Evolutionary conservation across 2,113 vertebrate species (phyloP).

Genomic region (Neofelis nebulosa): DNA sequence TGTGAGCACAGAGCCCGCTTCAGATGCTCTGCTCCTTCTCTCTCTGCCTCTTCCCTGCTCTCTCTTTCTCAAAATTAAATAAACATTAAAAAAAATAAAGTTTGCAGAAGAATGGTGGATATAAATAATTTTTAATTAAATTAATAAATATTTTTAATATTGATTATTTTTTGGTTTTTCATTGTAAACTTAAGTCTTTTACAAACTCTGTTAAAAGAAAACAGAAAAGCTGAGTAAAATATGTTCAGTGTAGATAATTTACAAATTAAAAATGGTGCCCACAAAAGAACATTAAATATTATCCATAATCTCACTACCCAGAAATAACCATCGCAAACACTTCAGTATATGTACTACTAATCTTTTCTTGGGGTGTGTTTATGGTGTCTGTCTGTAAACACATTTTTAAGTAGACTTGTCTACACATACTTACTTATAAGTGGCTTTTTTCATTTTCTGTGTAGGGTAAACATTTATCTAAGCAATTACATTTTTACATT

Average conservation of each 20-base stretch:
- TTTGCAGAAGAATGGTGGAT: not conserved
- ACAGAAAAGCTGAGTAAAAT: not conserved
- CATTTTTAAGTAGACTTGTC: not conserved
- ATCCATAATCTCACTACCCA: not conserved
- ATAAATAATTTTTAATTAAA: not conserved
- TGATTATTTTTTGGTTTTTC: conserved; percentile 1
- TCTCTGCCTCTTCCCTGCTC: too few relatives aligned
- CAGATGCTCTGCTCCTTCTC: too few relatives aligned
- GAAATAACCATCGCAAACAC: not conserved
- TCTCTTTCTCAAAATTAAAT: too few relatives aligned
- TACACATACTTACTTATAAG: not conserved
- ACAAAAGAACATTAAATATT: not conserved
- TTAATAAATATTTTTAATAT: not conserved
- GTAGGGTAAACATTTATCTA: not conserved
- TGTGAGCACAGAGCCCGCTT: too few relatives aligned
- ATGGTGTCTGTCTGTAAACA: not conserved
- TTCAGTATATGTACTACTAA: not conserved
- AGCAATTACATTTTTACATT: not conserved
- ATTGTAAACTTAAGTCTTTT: not conserved
- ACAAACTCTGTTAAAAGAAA: not conserved
- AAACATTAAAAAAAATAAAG: not conserved
- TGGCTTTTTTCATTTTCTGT: not conserved
- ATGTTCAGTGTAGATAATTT: not conserved
- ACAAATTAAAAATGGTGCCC: not conserved
- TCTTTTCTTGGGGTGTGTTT: not conserved